Conservation (phyloP, 2,888 invertebrate genomes). For the Germaria angustata region DNA sequence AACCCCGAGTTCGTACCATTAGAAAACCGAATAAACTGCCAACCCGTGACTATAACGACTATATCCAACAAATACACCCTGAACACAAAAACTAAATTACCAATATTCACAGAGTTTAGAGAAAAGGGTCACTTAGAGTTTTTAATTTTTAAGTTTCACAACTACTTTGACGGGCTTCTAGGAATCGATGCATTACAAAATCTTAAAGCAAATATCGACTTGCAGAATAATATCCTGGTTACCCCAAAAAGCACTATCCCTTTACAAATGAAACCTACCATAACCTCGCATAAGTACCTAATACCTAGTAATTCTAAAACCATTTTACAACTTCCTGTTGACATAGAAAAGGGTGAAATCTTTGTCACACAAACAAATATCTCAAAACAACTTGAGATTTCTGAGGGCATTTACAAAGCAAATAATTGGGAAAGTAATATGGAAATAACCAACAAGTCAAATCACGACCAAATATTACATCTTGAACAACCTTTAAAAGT, state of each 20-base stretch:
- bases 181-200: too few relatives aligned
- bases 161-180: too few relatives aligned
- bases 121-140: slow-evolving; percentile 2
- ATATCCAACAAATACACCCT: background rate
- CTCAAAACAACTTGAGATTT: background rate
- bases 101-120: slow-evolving; percentile 16
- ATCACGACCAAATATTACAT: background rate
- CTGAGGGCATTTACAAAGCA: background rate
- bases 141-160: too few relatives aligned
- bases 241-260: background rate
- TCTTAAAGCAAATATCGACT: too few relatives aligned
- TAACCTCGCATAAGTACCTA: background rate
- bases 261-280: slow-evolving; percentile 16
- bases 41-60: too few relatives aligned
- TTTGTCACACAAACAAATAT: background rate
- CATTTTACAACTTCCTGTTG: background rate
- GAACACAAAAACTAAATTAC: slow-evolving; percentile 5
- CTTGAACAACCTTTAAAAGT: slow-evolving; percentile 10
- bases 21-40: too few relatives aligned
- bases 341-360: slow-evolving; percentile 8
- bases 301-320: background rate
- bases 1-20: too few relatives aligned
- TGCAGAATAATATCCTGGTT: background rate
- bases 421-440: slow-evolving; percentile 12
- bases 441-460: background rate